A percentile compares a stretch with the other conserved stretches of the same genome.
Evolutionary conservation across 2,113 vertebrate genomes (phyloP).

Genomic region (Muntiacus muntjak): DNA sequence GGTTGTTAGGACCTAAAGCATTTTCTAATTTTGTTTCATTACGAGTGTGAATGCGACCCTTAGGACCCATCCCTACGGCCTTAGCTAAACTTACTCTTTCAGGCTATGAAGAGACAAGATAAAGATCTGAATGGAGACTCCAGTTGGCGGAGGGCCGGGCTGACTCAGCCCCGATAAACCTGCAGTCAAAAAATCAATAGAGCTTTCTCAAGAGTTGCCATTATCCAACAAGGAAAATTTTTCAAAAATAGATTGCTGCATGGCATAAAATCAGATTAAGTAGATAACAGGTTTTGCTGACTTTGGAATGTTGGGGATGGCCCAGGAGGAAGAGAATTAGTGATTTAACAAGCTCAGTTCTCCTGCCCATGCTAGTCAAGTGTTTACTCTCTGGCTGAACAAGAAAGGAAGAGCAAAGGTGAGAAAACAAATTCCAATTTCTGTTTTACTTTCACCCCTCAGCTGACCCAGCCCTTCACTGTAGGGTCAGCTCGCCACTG

Average conservation of each 20-base stretch:
- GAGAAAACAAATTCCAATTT: not conserved
- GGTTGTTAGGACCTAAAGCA: slow-evolving; percentile 27
- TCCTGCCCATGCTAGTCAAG: not conserved
- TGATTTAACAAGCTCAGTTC: not conserved
- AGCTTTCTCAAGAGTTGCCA: slow-evolving; percentile 40
- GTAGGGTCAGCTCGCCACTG: not conserved
- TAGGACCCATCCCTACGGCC: not conserved
- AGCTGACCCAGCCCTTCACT: not conserved
- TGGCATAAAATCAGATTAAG: slow-evolving; percentile 53
- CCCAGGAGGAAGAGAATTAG: not conserved
- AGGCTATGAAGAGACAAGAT: slow-evolving; percentile 28
- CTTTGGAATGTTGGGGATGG: not conserved
- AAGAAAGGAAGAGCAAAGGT: not conserved
- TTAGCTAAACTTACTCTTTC: slow-evolving; percentile 49
- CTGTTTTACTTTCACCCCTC: not conserved
- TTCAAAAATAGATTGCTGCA: slow-evolving; percentile 55
- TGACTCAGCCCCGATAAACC: slow-evolving; percentile 52
- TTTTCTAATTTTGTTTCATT: slow-evolving; percentile 55
- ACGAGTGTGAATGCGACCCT: not conserved
- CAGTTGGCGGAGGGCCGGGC: not conserved
- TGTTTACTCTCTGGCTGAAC: not conserved
- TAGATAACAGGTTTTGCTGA: slow-evolving; percentile 56
- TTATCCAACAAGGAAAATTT: slow-evolving; percentile 47
- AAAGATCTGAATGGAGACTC: slow-evolving; percentile 47
- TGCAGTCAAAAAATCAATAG: slow-evolving; percentile 58